phyloP scores from a whole-genome alignment of 2,888 invertebrate species.

The Sycophila texana region DNA sequence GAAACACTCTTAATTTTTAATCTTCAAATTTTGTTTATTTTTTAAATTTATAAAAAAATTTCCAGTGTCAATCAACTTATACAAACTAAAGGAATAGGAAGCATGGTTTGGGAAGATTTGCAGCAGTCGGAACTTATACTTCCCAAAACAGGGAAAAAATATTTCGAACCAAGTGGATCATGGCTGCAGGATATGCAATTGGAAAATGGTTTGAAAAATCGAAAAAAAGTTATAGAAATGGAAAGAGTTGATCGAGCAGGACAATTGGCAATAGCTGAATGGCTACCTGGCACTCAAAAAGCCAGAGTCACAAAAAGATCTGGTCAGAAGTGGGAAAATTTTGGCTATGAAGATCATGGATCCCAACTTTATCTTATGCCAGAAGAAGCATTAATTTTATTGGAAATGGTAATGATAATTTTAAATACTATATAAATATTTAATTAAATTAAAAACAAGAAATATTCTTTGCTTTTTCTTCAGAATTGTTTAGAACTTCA shows the following conservation, averaged over 20 bases:
- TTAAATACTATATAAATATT: background rate
- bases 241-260: constrained; percentile 80
- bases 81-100: constrained; percentile 67
- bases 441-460: background rate
- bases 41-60: background rate
- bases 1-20: background rate
- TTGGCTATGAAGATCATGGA: constrained; percentile 77
- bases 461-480: constrained; percentile 64
- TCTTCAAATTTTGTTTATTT: background rate
- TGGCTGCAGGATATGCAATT: constrained; percentile 81
- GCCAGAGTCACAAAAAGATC: constrained; percentile 78
- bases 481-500: constrained; percentile 81
- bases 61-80: constrained; percentile 69
- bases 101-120: constrained; percentile 67
- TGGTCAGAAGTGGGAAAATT: constrained; percentile 79
- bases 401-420: constrained; percentile 79
- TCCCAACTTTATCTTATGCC: constrained; percentile 77
- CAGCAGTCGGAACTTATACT: constrained; percentile 76
- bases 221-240: constrained; percentile 77
- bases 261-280: constrained; percentile 78
- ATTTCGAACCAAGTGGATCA: constrained; percentile 77
- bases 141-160: constrained; percentile 78
- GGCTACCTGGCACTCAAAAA: constrained; percentile 77
- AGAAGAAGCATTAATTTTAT: constrained; percentile 82
- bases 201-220: constrained; percentile 78